These are phyloP conservation scores for Drosophila prosaltans DNA, from an alignment of 1,140 invertebrate genomes.

Conservation along the genomic window DNA sequence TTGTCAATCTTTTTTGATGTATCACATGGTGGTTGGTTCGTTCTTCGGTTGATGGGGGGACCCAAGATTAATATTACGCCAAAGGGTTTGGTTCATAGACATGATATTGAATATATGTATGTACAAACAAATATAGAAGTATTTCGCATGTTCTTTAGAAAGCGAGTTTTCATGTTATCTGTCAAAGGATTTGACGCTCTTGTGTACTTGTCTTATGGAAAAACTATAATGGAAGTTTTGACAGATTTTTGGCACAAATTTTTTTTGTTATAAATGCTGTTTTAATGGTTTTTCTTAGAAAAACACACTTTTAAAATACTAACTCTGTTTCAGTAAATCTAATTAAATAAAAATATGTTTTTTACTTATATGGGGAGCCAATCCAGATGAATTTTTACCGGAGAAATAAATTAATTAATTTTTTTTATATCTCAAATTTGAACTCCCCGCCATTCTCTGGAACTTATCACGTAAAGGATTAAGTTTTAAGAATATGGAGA, in stretches of 20 bases:
- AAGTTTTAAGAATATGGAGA: constrained; percentile 32
- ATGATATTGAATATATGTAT: constrained; percentile 6
- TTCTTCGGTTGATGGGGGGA: not conserved
- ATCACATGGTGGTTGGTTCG: constrained; percentile 37
- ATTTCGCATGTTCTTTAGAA: constrained; percentile 32
- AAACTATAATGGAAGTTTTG: not conserved
- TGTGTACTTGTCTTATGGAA: constrained; percentile 5
- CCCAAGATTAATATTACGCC: constrained; percentile 64
- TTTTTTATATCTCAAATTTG: constrained; percentile 18
- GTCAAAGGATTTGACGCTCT: constrained; percentile 66
- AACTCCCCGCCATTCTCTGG: not conserved
- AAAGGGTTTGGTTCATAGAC: constrained; percentile 46
- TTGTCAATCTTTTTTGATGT: constrained; percentile 77
- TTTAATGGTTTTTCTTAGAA: no score
- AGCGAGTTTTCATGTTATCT: constrained; percentile 75
- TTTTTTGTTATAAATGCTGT: no score
- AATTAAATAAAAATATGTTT: no score
- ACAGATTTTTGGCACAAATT: not conserved
- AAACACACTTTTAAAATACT: no score
- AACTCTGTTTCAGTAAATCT: no score
- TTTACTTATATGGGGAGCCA: no score
- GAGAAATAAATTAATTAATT: constrained; percentile 37
- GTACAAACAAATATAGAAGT: not conserved
- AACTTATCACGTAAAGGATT: constrained; percentile 55
- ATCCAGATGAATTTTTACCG: no score